Base-by-base conservation (phyloP, 2,113 vertebrate species). In the Tylochromis polylepis region DNA sequence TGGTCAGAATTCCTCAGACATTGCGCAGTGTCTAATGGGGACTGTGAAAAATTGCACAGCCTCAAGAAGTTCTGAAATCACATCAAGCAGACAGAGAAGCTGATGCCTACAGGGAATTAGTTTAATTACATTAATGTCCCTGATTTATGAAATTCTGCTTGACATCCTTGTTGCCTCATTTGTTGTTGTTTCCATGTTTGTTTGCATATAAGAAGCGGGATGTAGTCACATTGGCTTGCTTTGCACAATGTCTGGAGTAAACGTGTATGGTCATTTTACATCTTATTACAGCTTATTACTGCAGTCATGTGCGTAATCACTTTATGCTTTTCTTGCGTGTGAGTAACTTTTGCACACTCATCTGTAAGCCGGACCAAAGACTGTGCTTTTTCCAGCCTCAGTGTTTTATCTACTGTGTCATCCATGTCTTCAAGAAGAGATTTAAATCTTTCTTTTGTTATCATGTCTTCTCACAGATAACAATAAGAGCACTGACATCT, bases 291-390 rank as follows among this genome's bases (percentile, higher is more conserved):
- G 79, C 85, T 94, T 88, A 94, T 95, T 88, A 92, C 90, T 92
- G 94, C 93, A 91, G 88, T 89, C 93, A 94, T 93, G 92, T 95
- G 93, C 87, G 88, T 90, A 90, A 94, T 94, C 89, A 93, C 88
- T 91, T 91, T 41, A 90, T 90, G 81, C 83, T 87, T 93, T 87
- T 83, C 85, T 92, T 89, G 88, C 86, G 87, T 93, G 85, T 91
- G 84, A 94, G 88, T 93, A 94, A 93, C 88, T 89, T 91, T 93
- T 89, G 72, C 91, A 93, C 90, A 89, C 87, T 89, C 85, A 90
- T 86, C 85, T 87, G 83, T 65, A 51, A 93, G 62, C 70, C 72
- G 3, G 84, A 84, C 43, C 56, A 79, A 55, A 87, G 57, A 84
- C 34, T 72, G 77, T 78, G 77, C 55, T 83, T 89, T 88, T 87